Evolutionary conservation across 2,797 vertebrate genomes (phyloP).

Genomic region (Hapalemur alaotrensis): DNA sequence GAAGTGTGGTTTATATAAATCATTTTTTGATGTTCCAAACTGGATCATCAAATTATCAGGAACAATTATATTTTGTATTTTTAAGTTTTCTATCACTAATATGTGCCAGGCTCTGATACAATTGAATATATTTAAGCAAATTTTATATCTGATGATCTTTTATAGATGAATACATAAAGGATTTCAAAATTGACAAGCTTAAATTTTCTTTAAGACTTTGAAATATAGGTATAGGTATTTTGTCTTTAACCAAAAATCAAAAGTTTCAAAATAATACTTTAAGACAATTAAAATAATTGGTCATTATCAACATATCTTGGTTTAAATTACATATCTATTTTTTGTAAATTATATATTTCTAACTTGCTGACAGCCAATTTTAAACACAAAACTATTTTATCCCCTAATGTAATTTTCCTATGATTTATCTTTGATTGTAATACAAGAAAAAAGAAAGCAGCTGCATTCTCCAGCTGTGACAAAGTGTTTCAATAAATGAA

Average conservation of each 20-base stretch:
- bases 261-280: slow-evolving; percentile 9
- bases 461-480: slow-evolving; percentile 59
- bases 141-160: neutral
- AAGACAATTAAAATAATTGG: slow-evolving; percentile 33
- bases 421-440: slow-evolving; percentile 40
- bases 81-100: neutral
- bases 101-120: neutral
- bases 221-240: neutral
- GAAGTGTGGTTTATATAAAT: neutral
- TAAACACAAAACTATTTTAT: slow-evolving; percentile 31
- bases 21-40: neutral
- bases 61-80: neutral
- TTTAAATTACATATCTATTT: slow-evolving; percentile 42
- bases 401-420: slow-evolving; percentile 16
- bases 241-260: neutral
- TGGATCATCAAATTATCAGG: neutral
- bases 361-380: slow-evolving; percentile 30
- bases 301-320: neutral
- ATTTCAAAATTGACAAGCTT: neutral
- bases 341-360: slow-evolving; percentile 36
- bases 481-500: slow-evolving; percentile 52
- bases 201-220: slow-evolving; percentile 13
- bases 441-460: slow-evolving; percentile 41
- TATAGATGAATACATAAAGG: neutral
- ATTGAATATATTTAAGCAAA: neutral